phyloP scores from a whole-genome alignment of 2,888 invertebrate genomes.

The Frankliniella fusca region DNA sequence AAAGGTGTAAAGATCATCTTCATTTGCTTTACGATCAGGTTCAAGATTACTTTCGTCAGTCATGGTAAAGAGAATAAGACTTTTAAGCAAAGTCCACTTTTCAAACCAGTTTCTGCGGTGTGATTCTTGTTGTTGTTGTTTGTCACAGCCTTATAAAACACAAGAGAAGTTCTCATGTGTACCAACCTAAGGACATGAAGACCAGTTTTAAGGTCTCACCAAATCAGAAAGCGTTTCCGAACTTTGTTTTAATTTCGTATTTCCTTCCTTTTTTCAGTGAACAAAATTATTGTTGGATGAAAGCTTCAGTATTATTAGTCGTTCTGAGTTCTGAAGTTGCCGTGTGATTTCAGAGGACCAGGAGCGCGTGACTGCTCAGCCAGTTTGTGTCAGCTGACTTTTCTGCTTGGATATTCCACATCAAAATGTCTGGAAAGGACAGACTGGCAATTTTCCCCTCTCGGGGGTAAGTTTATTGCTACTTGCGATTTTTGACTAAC shows the following conservation, averaged over 20 bases:
- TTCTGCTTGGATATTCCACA: constrained; percentile 31
- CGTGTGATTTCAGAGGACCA: background rate
- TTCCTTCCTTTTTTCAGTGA: background rate
- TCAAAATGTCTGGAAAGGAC: constrained; percentile 81
- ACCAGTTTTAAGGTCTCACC: background rate
- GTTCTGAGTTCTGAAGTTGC: too few relatives aligned
- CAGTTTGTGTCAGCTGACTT: constrained; percentile 30
- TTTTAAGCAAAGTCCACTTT: background rate
- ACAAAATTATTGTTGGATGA: too few relatives aligned
- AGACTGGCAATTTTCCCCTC: constrained; percentile 88
- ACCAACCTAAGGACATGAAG: background rate
- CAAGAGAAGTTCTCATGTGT: too few relatives aligned
- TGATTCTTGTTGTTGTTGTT: constrained; percentile 20
- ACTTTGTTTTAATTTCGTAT: background rate
- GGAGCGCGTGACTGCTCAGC: background rate
- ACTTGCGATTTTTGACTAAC: background rate
- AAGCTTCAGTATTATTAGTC: too few relatives aligned
- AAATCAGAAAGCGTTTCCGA: background rate
- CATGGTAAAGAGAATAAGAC: background rate
- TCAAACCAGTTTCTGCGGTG: constrained; percentile 15
- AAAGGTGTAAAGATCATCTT: constrained; percentile 85
- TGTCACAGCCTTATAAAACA: background rate
- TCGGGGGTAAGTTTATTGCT: constrained; percentile 70
- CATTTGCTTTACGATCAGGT: constrained; percentile 43
- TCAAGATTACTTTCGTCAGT: background rate